A percentile compares a stretch with the other conserved stretches of the same genome.
These are phyloP conservation scores for Crocodylus rhombifer DNA, from an alignment of 2,797 vertebrate genomes.

Conservation along the genomic window DNA sequence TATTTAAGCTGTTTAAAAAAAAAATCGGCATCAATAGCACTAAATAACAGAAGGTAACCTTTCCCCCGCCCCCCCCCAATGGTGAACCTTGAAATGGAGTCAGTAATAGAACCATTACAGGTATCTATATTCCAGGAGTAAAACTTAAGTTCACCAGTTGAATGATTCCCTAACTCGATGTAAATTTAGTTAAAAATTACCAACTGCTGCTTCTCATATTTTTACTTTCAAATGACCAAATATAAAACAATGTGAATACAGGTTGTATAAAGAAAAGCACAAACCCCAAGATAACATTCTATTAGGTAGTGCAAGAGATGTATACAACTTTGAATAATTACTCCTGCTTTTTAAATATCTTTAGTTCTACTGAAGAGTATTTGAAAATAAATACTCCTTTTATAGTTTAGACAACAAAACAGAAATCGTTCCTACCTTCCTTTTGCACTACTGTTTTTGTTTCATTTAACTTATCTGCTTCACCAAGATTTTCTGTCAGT, in stretches of 20 bases:
- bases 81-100: too few relatives aligned
- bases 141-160: too few relatives aligned
- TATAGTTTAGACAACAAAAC: not conserved
- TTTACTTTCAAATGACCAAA: accelerated
- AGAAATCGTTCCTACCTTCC: conserved; percentile 79
- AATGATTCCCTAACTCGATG: not conserved
- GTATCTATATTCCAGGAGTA: too few relatives aligned
- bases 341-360: not conserved
- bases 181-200: not conserved
- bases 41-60: too few relatives aligned
- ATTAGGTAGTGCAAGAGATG: not conserved
- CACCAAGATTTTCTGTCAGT: conserved; percentile 91
- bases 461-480: conserved; percentile 76
- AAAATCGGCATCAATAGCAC: too few relatives aligned
- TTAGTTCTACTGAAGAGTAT: not conserved
- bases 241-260: not conserved
- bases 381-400: not conserved
- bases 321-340: not conserved
- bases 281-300: not conserved
- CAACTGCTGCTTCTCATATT: not conserved
- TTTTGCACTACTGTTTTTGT: conserved; percentile 65
- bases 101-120: too few relatives aligned
- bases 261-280: not conserved
- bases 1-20: too few relatives aligned
- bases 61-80: too few relatives aligned